phyloP scores from a whole-genome alignment of 2,113 vertebrate species.

The Rhadina sibilatrix region DNA sequence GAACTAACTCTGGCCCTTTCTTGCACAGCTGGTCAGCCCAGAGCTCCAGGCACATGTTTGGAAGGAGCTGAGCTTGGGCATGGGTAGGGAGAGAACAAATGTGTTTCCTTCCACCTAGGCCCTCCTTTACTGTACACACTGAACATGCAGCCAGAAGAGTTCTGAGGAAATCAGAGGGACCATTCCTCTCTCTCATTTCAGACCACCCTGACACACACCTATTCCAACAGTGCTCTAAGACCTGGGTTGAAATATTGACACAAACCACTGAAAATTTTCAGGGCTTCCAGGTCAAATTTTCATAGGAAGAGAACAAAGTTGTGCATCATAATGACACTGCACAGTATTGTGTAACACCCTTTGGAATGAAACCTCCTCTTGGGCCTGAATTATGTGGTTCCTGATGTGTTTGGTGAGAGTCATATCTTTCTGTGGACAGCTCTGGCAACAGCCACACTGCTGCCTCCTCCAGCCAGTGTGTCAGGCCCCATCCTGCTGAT shows the following conservation, averaged over 20 bases:
- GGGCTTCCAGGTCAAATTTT: not conserved
- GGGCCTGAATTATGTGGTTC: not conserved
- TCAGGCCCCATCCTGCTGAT: not conserved
- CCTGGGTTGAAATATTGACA: not conserved
- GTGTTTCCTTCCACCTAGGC: not conserved
- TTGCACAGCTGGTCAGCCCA: not conserved
- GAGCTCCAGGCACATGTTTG: rapidly evolving
- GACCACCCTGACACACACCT: not conserved
- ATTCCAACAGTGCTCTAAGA: not conserved
- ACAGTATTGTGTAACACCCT: not conserved
- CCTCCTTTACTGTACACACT: not conserved
- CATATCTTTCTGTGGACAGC: not conserved
- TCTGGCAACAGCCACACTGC: not conserved
- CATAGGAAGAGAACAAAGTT: not conserved
- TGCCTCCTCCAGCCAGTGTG: not conserved
- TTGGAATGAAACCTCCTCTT: not conserved
- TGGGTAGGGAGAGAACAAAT: not conserved
- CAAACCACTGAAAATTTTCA: not conserved
- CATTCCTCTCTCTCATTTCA: not conserved
- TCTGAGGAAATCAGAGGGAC: not conserved
- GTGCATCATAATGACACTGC: not conserved
- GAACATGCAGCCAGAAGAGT: rapidly evolving
- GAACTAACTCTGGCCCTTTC: not conserved
- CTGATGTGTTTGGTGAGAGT: constrained; percentile 16
- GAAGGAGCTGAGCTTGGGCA: not conserved